These are phyloP conservation scores for Microctenopoma steveboyesi DNA, from an alignment of 2,797 vertebrate genomes.

Conservation along the genomic window DNA sequence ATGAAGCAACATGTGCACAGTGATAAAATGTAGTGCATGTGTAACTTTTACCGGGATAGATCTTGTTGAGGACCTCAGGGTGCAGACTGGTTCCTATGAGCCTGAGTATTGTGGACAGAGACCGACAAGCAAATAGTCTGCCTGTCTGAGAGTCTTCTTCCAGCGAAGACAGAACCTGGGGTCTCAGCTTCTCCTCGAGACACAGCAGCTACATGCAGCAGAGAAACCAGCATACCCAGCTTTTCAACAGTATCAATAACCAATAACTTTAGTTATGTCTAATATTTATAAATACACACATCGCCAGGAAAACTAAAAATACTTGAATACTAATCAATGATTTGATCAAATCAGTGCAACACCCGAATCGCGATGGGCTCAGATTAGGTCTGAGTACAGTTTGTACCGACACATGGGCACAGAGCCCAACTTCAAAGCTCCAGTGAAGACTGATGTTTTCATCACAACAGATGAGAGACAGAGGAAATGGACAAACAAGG, in stretches of 20 bases:
- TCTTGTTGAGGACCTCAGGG: conserved; percentile 85
- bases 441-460: conserved; percentile 45
- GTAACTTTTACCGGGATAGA: conserved; percentile 87
- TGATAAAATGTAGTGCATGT: neutral
- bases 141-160: conserved; percentile 90
- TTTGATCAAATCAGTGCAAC: conserved; percentile 31
- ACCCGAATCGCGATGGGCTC: conserved; percentile 23
- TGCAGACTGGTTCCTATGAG: conserved; percentile 73
- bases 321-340: neutral
- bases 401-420: conserved; percentile 34
- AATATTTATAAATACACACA: neutral
- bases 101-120: conserved; percentile 79
- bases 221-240: neutral
- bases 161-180: conserved; percentile 83
- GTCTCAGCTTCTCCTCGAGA: conserved; percentile 79
- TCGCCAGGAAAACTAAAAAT: neutral
- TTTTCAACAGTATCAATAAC: neutral
- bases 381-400: conserved; percentile 35
- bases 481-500: conserved; percentile 69
- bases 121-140: conserved; percentile 87
- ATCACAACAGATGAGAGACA: conserved; percentile 49
- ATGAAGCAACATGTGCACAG: neutral
- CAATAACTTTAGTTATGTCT: neutral
- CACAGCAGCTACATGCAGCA: conserved; percentile 81
- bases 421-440: conserved; percentile 28